Conservation (phyloP, 2,113 vertebrate species). For the Egretta garzetta region DNA sequence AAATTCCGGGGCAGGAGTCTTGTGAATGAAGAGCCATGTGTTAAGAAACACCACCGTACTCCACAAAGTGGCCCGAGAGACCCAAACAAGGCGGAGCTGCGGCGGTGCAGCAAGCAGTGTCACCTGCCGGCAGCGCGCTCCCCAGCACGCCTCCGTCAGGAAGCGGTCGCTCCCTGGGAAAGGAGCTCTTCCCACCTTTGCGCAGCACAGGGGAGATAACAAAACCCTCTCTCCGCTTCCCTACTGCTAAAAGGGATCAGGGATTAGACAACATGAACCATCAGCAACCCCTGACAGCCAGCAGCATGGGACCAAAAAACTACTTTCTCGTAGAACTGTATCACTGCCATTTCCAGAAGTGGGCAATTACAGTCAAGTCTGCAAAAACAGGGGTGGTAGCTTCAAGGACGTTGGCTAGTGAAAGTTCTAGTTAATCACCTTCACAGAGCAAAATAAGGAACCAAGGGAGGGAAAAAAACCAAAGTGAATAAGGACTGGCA, state of each 20-base stretch:
- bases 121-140: rapidly evolving
- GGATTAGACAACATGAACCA: not conserved
- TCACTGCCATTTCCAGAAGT: not conserved
- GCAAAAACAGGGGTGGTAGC: not conserved
- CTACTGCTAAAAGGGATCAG: not conserved
- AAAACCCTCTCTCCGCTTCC: not conserved
- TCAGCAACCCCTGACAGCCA: not conserved
- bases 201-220: rapidly evolving
- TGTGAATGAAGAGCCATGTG: not conserved
- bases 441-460: not conserved
- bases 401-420: not conserved
- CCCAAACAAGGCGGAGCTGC: not conserved
- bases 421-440: not conserved
- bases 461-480: not conserved
- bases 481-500: not conserved
- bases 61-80: not conserved
- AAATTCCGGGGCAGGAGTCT: not conserved
- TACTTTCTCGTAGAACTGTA: not conserved
- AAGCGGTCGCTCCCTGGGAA: not conserved
- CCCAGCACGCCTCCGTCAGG: not conserved
- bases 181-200: not conserved
- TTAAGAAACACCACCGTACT: not conserved
- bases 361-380: not conserved
- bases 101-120: not conserved
- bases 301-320: not conserved